Percentiles rank a stretch among this genome's conserved stretches.
These are phyloP conservation scores for Ictidomys tridecemlineatus DNA, from an alignment of 2,113 vertebrate species.

Conservation along the genomic window DNA sequence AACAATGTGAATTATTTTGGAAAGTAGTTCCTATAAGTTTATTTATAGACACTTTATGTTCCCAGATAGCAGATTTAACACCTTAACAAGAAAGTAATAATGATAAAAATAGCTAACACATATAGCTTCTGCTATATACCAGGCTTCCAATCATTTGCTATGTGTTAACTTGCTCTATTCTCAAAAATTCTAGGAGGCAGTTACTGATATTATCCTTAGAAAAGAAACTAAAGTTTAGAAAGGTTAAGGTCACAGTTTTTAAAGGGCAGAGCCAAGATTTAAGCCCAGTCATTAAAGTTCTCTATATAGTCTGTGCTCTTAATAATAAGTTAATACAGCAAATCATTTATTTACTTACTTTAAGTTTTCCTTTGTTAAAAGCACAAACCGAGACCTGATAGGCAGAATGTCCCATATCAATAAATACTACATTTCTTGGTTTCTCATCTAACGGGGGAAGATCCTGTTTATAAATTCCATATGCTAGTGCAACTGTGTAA, in stretches of 20 bases:
- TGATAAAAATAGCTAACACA: neutral
- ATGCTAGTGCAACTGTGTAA: constrained; percentile 95
- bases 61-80: neutral
- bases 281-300: neutral
- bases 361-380: constrained; percentile 98
- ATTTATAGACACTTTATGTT: constrained; percentile 19
- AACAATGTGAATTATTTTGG: constrained; percentile 34
- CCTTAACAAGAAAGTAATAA: neutral
- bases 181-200: neutral
- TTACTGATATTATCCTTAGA: neutral
- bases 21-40: constrained; percentile 34
- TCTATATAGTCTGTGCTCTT: constrained; percentile 4
- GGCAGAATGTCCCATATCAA: constrained; percentile 97
- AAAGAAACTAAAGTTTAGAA: neutral
- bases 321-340: constrained; percentile 8
- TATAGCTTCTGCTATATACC: neutral
- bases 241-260: constrained; percentile 43
- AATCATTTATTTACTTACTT: constrained; percentile 88
- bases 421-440: constrained; percentile 96
- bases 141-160: constrained; percentile 25
- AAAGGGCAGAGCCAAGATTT: neutral
- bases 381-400: constrained; percentile 96
- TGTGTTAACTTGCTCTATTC: neutral
- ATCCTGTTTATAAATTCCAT: constrained; percentile 99
- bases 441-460: constrained; percentile 95